phyloP scores from a whole-genome alignment of 2,113 vertebrate species.

The Zonotrichia leucophrys region DNA sequence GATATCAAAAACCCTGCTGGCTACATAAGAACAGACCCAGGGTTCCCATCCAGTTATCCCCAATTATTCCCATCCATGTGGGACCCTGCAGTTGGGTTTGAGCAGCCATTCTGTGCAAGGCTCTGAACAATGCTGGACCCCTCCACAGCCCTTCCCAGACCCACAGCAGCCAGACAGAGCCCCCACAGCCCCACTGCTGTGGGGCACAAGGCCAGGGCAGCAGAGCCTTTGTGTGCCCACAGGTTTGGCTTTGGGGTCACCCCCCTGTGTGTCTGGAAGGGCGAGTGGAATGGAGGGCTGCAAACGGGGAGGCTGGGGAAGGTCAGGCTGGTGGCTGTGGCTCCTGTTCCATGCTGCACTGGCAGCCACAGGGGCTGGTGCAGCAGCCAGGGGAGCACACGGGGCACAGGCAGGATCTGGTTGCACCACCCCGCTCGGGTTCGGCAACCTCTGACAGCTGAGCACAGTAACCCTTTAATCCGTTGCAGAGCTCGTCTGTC shows the following conservation, averaged over 20 bases:
- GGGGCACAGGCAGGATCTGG: neutral
- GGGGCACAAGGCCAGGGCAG: neutral
- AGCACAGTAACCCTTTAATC: constrained; percentile 70
- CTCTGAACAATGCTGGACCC: neutral
- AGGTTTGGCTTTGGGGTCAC: neutral
- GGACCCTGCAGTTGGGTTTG: neutral
- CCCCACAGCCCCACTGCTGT: neutral
- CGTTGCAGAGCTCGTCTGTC: constrained; percentile 64
- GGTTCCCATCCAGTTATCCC: neutral
- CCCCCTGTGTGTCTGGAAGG: neutral
- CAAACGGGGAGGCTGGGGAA: neutral
- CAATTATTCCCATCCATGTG: neutral
- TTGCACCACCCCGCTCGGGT: constrained; percentile 16
- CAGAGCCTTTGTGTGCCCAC: accelerated
- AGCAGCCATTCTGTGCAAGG: neutral
- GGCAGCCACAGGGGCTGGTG: neutral
- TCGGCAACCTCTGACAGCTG: constrained; percentile 59
- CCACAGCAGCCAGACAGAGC: accelerated
- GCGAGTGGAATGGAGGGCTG: neutral
- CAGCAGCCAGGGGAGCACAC: neutral
- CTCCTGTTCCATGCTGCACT: neutral
- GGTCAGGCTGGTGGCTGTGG: neutral
- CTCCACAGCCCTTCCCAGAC: neutral
- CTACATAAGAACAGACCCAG: neutral
- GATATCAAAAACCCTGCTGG: neutral